These are phyloP conservation scores for Tridacna gigas DNA, from an alignment of 2,888 invertebrate species.

Conservation along the genomic window DNA sequence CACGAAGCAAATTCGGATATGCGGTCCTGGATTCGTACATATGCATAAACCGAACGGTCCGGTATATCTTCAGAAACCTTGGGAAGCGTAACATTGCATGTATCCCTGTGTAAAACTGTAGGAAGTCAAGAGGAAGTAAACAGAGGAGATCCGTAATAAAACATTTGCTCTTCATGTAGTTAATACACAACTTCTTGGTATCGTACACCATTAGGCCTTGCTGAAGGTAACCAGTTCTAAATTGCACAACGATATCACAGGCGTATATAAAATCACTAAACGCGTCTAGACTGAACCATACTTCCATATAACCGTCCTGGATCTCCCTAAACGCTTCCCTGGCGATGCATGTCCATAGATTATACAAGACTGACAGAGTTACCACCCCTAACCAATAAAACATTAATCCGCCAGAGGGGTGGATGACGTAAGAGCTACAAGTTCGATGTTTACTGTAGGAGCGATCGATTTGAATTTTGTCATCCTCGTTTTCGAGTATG, in stretches of 20 bases:
- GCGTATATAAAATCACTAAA: slow-evolving; percentile 95
- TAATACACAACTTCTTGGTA: slow-evolving; percentile 94
- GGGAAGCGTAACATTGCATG: slow-evolving; percentile 91
- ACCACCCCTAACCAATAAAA: slow-evolving; percentile 97
- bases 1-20: slow-evolving; percentile 98
- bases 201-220: slow-evolving; percentile 96
- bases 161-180: slow-evolving; percentile 93
- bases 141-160: slow-evolving; percentile 94
- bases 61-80: slow-evolving; percentile 89
- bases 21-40: slow-evolving; percentile 98
- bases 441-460: slow-evolving; percentile 33
- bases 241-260: slow-evolving; percentile 94
- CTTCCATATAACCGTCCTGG: slow-evolving; percentile 85
- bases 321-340: slow-evolving; percentile 97
- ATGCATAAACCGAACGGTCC: slow-evolving; percentile 94
- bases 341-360: slow-evolving; percentile 97
- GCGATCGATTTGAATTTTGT: slow-evolving; percentile 2
- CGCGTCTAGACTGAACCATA: slow-evolving; percentile 88
- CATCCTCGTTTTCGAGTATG: slow-evolving; percentile 54
- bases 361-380: slow-evolving; percentile 95
- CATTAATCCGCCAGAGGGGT: slow-evolving; percentile 97
- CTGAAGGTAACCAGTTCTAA: slow-evolving; percentile 97
- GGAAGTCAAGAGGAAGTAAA: slow-evolving; percentile 93
- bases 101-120: slow-evolving; percentile 91
- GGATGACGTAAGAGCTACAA: slow-evolving; percentile 88